These are phyloP conservation scores for Idaea biselata DNA, from an alignment of 2,888 invertebrate genomes.

Conservation along the genomic window DNA sequence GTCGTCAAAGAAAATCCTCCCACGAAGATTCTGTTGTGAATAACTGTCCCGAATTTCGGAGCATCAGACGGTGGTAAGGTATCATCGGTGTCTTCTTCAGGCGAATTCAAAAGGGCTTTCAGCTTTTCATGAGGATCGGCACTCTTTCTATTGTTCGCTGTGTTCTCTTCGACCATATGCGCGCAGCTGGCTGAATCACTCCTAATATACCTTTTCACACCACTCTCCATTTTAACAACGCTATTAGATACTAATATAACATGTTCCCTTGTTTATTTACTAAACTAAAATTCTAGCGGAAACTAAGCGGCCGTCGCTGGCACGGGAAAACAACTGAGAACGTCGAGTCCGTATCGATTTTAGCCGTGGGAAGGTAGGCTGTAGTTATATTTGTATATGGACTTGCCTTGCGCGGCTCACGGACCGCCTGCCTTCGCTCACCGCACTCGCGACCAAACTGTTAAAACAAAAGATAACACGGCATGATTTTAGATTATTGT, in stretches of 20 bases:
- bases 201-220: conserved; percentile 69
- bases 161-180: conserved; percentile 72
- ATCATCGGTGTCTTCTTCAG: conserved; percentile 71
- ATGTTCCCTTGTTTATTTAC: conserved; percentile 78
- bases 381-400: conserved; percentile 40
- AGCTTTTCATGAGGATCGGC: conserved; percentile 72
- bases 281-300: conserved; percentile 67
- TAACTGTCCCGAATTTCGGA: conserved; percentile 88
- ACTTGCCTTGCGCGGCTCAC: conserved; percentile 57
- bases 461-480: conserved; percentile 54
- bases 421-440: conserved; percentile 11
- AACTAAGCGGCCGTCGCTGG: conserved; percentile 62
- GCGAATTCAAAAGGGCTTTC: conserved; percentile 69
- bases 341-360: conserved; percentile 45
- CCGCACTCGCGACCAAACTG: conserved; percentile 29
- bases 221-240: conserved; percentile 58
- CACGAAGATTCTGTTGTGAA: conserved; percentile 97
- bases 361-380: conserved; percentile 45
- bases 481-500: conserved; percentile 61
- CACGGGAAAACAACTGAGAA: conserved; percentile 55
- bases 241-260: conserved; percentile 52
- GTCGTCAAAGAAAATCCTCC: conserved; percentile 97
- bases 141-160: conserved; percentile 62
- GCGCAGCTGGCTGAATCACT: conserved; percentile 75
- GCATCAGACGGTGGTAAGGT: conserved; percentile 70